phyloP scores from a whole-genome alignment of 2,797 vertebrate genomes.

The Coccyzus lansbergi region DNA sequence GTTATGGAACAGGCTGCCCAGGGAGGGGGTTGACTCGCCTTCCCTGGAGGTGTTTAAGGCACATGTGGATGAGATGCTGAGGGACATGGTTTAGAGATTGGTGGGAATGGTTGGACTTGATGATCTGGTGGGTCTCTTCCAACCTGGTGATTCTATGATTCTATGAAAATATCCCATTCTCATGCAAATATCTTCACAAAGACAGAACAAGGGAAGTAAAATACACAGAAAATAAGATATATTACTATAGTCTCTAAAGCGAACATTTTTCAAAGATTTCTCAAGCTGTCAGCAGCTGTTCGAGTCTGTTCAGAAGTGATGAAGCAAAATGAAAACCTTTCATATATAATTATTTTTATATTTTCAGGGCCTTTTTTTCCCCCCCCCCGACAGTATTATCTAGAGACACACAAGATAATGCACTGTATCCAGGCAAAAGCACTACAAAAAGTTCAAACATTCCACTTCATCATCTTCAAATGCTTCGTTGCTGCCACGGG shows the following conservation, averaged over 20 bases:
- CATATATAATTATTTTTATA: slow-evolving; percentile 49
- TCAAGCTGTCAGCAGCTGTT: slow-evolving; percentile 46
- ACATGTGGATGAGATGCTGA: too few species aligned
- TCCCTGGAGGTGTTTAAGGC: too few species aligned
- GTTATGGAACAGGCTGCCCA: too few species aligned
- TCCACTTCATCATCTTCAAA: slow-evolving; percentile 61
- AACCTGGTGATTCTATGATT: too few species aligned
- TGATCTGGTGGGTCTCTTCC: too few species aligned
- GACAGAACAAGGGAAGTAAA: slow-evolving; percentile 4
- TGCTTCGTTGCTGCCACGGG: slow-evolving; percentile 32
- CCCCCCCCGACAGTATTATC: not conserved
- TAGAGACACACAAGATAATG: not conserved
- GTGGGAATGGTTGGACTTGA: too few species aligned
- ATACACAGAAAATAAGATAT: not conserved
- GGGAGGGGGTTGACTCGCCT: too few species aligned
- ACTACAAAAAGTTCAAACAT: slow-evolving; percentile 58
- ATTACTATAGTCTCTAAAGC: not conserved
- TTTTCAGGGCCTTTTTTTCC: slow-evolving; percentile 17
- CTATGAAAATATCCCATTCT: not conserved
- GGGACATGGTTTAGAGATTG: too few species aligned
- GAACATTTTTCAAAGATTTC: slow-evolving; percentile 19
- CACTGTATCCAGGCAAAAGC: slow-evolving; percentile 35
- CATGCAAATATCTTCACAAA: slow-evolving; percentile 10
- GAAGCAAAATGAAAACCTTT: slow-evolving; percentile 52
- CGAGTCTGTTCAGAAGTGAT: slow-evolving; percentile 48